Base-by-base conservation (phyloP, 92 coral and sea anemone genomes). In the Plumapathes pennacea region DNA sequence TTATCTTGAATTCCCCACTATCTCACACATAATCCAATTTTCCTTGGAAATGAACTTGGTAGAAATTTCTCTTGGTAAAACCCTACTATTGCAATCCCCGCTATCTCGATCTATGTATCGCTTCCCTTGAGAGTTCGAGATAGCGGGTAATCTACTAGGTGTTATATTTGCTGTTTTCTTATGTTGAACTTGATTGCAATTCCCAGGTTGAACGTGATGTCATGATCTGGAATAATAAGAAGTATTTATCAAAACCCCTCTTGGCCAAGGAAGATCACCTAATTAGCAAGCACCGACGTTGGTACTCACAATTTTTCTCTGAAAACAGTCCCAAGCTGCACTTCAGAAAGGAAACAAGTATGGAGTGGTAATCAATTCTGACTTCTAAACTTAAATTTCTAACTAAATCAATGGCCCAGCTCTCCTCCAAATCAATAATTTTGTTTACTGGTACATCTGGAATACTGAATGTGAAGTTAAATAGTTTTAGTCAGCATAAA, bases 161-260 rank as follows among this genome's bases (percentile, higher is more conserved):
- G n/a, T 15, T 62, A 5, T 20, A 3, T 13, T 10, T 54, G 13
- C 15, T 4, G 24, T 34, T 34, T 8, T 34, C 8, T 34, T 34
- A 8, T 8, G 40, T 34, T 34, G 40, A 34, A 13, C 40, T 34
- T 34, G 40, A 8, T 34, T 45, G 26, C 12, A 50, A 0, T 38
- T 38, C 12, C 18, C 34, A 91, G 98, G 61, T 92, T 38, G 98
- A 92, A 57, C 88, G 98, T 33, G 98, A 92, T 50, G 64, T 92
- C 29, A 88, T 92, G 98, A 58, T 92, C 25, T 92, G 98, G 98
- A 92, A 88, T 62, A 78, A 92, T 87, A 92, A 92, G 48, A 88
- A 71, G 8, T 92, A 76, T 31, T 27, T 71, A 7, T 51, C 74
- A 12, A 80, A 67, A 44, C 96, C 98, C 15, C 55, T 88, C 38